A percentile compares a stretch with the other conserved stretches of the same genome.
Evolutionary conservation across 2,113 vertebrate species (phyloP).

Genomic region (Opisthocomus hoazin): DNA sequence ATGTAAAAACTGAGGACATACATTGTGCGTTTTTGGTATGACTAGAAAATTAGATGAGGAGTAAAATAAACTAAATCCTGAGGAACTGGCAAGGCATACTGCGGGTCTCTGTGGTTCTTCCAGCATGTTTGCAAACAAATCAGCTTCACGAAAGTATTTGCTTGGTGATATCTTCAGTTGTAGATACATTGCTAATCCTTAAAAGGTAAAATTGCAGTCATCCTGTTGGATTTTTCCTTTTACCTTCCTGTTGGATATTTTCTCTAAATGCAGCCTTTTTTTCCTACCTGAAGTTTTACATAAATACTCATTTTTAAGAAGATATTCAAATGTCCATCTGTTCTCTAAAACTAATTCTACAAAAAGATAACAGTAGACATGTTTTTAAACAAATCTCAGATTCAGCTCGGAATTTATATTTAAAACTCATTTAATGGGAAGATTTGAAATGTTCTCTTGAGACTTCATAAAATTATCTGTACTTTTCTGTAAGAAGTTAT

Average conservation of each 20-base stretch:
- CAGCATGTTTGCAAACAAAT: neutral
- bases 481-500: neutral
- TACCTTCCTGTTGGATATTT: neutral
- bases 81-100: neutral
- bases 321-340: conserved; percentile 34
- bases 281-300: neutral
- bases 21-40: neutral
- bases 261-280: neutral
- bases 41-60: neutral
- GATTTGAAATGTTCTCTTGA: neutral
- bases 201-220: neutral
- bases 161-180: neutral
- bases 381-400: neutral
- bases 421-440: neutral
- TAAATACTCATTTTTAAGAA: neutral
- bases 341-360: neutral
- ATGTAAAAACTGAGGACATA: neutral
- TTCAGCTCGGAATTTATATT: neutral
- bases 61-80: neutral
- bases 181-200: neutral
- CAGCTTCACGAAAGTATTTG: neutral
- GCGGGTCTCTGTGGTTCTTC: neutral
- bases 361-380: neutral
- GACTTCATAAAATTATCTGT: neutral
- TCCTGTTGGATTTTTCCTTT: neutral